Evolutionary conservation across 2,797 vertebrate species (phyloP), one percentile per base, ranked within the genome.

Genomic region (Coregonus sp.): DNA sequence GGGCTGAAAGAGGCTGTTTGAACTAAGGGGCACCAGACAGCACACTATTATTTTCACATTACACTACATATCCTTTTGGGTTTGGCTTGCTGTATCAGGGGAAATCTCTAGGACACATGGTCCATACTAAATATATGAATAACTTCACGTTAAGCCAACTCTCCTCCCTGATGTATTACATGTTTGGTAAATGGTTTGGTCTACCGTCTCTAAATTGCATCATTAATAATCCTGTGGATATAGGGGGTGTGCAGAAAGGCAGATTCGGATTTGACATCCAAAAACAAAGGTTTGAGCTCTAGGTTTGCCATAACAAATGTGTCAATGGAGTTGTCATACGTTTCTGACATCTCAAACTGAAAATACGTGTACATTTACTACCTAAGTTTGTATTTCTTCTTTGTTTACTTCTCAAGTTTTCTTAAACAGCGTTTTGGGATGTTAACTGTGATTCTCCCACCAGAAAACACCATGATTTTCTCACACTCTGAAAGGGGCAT

Each of bases 401-500:
- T 68, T 4, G 9, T 70, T 69, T 86, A 70, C 47, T 66, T 73
- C 61, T 54, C 70, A 40, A 2, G 40, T 40, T 40, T 40, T 40
- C 40, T 40, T 69, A 47, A 77, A 82, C 15, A 47, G 40, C 51
- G 77, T 84, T 82, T 86, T 78, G 15, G 50, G 68, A 73, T 79
- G 70, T 77, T 81, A 87, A 86, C 80, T 86, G 52, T 37, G 74
- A 84, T 87, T 86, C 86, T 79, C 63, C 80, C 73, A 72, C 77
- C 80, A 78, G 80, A 82, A 81, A 61, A 87, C 70, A 70, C 85
- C 80, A 75, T 82, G 82, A 91, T 93, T 92, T 92, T 93, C 93
- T 92, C 93, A 89, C 93, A 93, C 89, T 92, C 87, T 93, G 90
- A 93, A 94, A 88, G 86, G 80, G 82, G 86, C 80, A 92, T 94